Percentiles rank a stretch among this genome's conserved stretches.
Conservation (phyloP, 2,888 invertebrate genomes). For the Callinectes sapidus region DNA sequence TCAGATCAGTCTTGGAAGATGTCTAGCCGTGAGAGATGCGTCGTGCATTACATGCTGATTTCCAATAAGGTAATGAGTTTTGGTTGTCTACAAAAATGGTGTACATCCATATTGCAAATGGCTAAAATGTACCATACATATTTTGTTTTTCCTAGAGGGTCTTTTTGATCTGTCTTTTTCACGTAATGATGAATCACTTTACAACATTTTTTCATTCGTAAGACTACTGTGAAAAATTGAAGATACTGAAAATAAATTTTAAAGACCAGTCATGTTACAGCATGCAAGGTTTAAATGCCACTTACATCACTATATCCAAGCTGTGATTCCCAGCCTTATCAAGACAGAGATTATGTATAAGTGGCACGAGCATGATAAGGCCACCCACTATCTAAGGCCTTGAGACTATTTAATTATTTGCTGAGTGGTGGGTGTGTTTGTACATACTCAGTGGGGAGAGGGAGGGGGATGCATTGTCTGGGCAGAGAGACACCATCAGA, state of each 20-base stretch:
- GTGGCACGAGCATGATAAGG: conserved; percentile 12
- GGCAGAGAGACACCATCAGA: background rate
- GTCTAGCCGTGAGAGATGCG: too few relatives aligned
- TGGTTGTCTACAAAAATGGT: too few relatives aligned
- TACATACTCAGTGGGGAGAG: background rate
- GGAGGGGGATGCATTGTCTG: background rate
- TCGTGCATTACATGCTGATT: too few relatives aligned
- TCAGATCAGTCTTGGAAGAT: too few relatives aligned
- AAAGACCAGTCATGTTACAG: background rate
- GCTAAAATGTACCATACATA: too few relatives aligned
- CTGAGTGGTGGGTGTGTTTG: conserved; percentile 9
- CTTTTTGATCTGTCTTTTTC: too few relatives aligned
- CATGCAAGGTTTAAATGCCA: background rate
- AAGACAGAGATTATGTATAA: background rate
- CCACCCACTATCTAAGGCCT: background rate
- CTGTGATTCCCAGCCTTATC: background rate
- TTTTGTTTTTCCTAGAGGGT: too few relatives aligned
- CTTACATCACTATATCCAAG: background rate
- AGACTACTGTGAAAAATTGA: background rate
- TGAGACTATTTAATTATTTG: background rate
- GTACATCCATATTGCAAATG: too few relatives aligned
- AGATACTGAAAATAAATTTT: background rate
- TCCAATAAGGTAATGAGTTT: too few relatives aligned
- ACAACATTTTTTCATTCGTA: background rate
- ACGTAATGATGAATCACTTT: too few relatives aligned